Conservation (phyloP, 1,140 invertebrate genomes). For the Megalopta genalis region DNA sequence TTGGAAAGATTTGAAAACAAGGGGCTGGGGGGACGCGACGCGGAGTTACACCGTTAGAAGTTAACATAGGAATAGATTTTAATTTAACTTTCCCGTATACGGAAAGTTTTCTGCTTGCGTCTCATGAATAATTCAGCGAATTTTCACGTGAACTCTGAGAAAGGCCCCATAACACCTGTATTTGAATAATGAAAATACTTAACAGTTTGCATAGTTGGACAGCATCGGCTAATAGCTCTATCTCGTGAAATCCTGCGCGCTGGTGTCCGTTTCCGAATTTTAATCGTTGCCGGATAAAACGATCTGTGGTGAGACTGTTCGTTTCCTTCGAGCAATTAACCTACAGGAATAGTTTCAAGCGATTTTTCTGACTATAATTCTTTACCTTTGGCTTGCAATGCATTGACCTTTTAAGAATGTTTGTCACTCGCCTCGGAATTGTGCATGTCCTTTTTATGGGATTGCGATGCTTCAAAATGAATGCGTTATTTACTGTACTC, state of each 20-base stretch:
- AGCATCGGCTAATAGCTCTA: constrained; percentile 32
- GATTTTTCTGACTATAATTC: too few species aligned
- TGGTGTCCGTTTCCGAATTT: not conserved
- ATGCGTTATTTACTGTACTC: not conserved
- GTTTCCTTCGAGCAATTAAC: too few species aligned
- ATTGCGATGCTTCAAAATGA: not conserved
- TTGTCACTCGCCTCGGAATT: not conserved
- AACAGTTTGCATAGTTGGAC: constrained; percentile 11
- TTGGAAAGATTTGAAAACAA: constrained; percentile 1
- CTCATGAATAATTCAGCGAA: constrained; percentile 56
- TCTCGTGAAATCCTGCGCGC: constrained; percentile 27
- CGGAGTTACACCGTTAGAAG: constrained; percentile 18
- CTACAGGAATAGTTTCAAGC: too few species aligned
- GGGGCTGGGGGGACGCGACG: not conserved
- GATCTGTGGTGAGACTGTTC: too few species aligned
- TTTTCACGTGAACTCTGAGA: constrained; percentile 28
- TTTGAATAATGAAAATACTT: constrained; percentile 47
- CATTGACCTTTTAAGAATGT: too few species aligned
- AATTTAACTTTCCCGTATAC: constrained; percentile 52
- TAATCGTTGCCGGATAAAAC: not conserved
- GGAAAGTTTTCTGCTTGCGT: constrained; percentile 35
- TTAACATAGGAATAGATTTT: constrained; percentile 48
- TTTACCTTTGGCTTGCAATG: too few species aligned
- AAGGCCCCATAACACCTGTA: constrained; percentile 19
- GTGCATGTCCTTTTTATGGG: not conserved